These are phyloP conservation scores for Pempheris klunzingeri DNA, from an alignment of 2,797 vertebrate genomes.

Conservation along the genomic window DNA sequence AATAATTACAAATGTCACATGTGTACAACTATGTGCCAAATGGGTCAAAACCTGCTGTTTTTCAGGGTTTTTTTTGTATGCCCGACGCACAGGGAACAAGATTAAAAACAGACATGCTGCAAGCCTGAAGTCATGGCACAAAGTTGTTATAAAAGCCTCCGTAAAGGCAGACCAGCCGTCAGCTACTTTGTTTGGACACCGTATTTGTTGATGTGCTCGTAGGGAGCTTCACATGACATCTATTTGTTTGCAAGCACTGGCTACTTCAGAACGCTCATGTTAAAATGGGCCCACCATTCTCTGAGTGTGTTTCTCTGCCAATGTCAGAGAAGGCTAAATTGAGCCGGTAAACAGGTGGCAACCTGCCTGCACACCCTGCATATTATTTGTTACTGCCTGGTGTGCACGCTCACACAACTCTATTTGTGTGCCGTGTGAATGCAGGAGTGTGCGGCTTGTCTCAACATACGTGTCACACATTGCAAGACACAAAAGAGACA, in stretches of 20 bases:
- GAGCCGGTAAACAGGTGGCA: slow-evolving; percentile 59
- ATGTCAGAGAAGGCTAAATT: slow-evolving; percentile 28
- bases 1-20: background rate
- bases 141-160: slow-evolving; percentile 20
- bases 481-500: background rate
- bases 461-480: background rate
- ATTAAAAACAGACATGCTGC: slow-evolving; percentile 19
- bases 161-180: background rate
- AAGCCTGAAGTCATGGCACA: slow-evolving; percentile 16
- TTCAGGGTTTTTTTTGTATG: slow-evolving; percentile 10
- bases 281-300: background rate
- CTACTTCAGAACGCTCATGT: slow-evolving; percentile 1
- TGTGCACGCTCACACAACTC: slow-evolving; percentile 3
- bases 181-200: slow-evolving; percentile 13
- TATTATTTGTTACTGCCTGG: slow-evolving; percentile 8
- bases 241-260: slow-evolving; percentile 27
- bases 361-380: slow-evolving; percentile 34
- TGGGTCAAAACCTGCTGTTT: background rate
- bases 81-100: background rate
- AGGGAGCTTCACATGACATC: background rate
- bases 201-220: background rate
- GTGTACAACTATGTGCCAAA: background rate
- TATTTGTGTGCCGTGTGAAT: slow-evolving; percentile 37
- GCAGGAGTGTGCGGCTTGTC: slow-evolving; percentile 1
- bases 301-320: slow-evolving; percentile 16